Evolutionary conservation across 1,140 invertebrate genomes (phyloP).

Genomic region (Conus betulinus): DNA sequence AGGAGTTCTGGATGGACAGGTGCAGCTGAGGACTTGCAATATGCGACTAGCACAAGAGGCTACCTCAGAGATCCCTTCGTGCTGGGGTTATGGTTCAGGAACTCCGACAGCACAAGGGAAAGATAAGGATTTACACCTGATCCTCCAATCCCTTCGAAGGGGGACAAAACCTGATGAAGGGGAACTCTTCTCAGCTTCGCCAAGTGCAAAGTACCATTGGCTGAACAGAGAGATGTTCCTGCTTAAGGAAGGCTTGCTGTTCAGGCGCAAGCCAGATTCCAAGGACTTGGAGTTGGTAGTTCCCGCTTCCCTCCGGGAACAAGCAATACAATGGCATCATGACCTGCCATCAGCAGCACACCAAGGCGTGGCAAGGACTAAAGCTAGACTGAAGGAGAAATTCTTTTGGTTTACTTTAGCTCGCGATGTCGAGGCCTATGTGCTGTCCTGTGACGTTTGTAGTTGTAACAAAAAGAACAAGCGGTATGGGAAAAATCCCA

Average conservation of each 20-base stretch:
- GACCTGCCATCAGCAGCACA: neutral
- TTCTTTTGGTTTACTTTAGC: slow-evolving; percentile 14
- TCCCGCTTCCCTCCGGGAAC: neutral
- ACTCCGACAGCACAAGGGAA: no score
- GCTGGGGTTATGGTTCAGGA: no score
- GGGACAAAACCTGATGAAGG: neutral
- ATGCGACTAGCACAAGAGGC: no score
- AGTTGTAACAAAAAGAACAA: neutral
- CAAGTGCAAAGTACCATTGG: neutral
- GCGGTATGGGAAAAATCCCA: neutral
- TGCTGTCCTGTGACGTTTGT: no score
- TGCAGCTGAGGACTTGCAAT: no score
- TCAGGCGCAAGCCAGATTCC: no score
- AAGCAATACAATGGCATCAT: no score
- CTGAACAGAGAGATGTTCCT: no score
- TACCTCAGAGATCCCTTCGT: no score
- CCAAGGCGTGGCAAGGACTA: neutral
- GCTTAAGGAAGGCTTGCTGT: neutral
- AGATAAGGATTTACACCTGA: no score
- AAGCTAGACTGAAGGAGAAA: slow-evolving; percentile 3
- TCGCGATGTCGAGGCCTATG: neutral
- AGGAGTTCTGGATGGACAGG: no score
- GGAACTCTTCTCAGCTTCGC: neutral
- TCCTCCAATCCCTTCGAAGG: neutral
- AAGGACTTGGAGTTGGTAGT: neutral